Evolutionary conservation across 2,113 vertebrate genomes (phyloP).

Genomic region (Syngnathus typhle): DNA sequence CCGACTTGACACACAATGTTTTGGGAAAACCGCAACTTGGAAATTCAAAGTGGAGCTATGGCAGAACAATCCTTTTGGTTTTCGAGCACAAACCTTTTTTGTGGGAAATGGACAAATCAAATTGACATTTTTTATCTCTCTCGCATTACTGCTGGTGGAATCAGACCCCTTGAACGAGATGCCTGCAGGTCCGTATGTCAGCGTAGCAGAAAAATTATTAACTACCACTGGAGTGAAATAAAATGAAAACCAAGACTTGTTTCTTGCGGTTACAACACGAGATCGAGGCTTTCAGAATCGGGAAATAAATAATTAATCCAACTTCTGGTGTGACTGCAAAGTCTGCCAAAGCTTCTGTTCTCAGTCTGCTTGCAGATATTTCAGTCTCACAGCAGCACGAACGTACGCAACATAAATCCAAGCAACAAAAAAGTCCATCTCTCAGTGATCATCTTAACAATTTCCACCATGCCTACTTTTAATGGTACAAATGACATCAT

Average conservation of each 20-base stretch:
- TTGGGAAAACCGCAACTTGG: slow-evolving; percentile 16
- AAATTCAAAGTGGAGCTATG: neutral
- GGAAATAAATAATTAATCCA: too few species aligned
- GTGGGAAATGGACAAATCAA: neutral
- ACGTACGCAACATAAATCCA: neutral
- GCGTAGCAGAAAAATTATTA: neutral
- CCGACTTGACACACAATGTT: slow-evolving; percentile 50
- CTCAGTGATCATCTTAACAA: too few species aligned
- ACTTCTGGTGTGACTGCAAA: too few species aligned
- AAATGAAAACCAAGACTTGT: neutral
- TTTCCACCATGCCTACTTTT: neutral
- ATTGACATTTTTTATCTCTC: neutral
- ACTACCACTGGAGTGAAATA: neutral
- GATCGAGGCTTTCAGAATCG: too few species aligned
- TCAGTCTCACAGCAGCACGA: too few species aligned
- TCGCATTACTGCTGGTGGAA: too few species aligned
- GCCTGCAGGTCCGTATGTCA: too few species aligned
- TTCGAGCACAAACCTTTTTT: neutral
- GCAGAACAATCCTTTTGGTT: neutral
- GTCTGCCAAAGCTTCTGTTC: too few species aligned
- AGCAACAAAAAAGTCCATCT: neutral
- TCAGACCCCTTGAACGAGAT: too few species aligned
- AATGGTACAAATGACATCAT: neutral
- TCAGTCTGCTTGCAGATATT: too few species aligned
- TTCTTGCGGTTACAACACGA: neutral